Conservation (phyloP, 1,140 invertebrate species). For the Pogonomyrmex barbatus region DNA sequence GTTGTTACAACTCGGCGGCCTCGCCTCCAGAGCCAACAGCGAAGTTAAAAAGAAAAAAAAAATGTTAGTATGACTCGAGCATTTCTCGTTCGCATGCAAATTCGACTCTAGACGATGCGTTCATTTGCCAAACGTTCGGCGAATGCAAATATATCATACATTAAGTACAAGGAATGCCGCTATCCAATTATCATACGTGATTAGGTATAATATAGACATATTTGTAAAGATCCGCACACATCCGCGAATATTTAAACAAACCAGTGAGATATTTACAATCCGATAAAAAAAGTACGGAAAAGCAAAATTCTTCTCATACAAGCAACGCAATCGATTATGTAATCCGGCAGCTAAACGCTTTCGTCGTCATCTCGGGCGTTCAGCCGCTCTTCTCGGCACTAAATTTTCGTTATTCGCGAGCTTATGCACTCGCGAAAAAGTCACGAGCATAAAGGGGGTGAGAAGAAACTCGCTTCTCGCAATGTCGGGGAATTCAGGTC, state of each 20-base stretch:
- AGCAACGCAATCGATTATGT: conserved; percentile 17
- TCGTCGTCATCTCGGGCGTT: neutral
- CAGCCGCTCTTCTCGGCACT: neutral
- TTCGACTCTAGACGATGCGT: conserved; percentile 5
- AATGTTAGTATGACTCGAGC: conserved; percentile 54
- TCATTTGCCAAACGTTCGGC: conserved; percentile 45
- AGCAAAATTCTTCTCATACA: neutral
- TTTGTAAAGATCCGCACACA: neutral
- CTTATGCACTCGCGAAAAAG: conserved; percentile 45
- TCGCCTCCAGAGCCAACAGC: conserved; percentile 33
- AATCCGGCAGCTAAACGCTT: neutral
- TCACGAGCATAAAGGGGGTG: conserved; percentile 21
- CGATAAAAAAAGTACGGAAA: neutral
- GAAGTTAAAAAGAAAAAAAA: conserved; percentile 55
- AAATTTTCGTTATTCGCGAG: conserved; percentile 47
- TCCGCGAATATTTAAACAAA: neutral
- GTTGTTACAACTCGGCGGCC: conserved; percentile 52
- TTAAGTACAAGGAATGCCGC: conserved; percentile 6
- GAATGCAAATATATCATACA: conserved; percentile 40
- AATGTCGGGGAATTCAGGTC: conserved; percentile 29
- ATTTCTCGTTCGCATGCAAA: conserved; percentile 61
- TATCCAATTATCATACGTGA: conserved; percentile 6
- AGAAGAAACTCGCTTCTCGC: conserved; percentile 31
- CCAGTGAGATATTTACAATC: neutral
- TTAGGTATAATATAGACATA: neutral